These are phyloP conservation scores for Pseudocheirus occidentalis DNA, from an alignment of 2,797 vertebrate species.

Conservation along the genomic window DNA sequence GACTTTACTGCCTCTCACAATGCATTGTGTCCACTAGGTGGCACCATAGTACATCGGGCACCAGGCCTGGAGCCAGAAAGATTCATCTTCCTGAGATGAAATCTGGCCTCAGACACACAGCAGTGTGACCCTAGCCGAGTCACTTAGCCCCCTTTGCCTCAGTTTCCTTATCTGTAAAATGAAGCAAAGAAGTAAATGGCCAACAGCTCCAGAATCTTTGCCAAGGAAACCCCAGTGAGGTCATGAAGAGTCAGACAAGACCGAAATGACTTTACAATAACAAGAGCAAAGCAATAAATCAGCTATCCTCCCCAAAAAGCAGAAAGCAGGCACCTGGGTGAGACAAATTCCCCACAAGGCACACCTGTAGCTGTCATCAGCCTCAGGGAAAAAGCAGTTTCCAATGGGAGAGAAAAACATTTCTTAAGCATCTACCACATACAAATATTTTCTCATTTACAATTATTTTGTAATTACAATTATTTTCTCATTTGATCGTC, in stretches of 20 bases:
- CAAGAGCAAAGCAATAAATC: background rate
- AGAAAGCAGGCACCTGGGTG: background rate
- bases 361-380: background rate
- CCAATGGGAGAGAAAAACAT: background rate
- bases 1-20: background rate
- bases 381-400: background rate
- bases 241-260: background rate
- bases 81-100: background rate
- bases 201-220: background rate
- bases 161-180: background rate
- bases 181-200: background rate
- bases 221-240: background rate
- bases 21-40: background rate
- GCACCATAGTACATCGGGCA: background rate
- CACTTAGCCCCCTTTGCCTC: background rate
- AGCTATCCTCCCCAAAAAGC: background rate
- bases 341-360: background rate
- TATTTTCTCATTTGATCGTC: background rate
- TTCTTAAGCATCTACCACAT: background rate
- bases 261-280: background rate
- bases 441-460: background rate
- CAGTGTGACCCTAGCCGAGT: background rate
- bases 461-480: background rate
- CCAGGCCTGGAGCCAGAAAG: no score
- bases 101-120: background rate